phyloP scores from a whole-genome alignment of 2,888 invertebrate genomes.

The Ochropacha duplaris region DNA sequence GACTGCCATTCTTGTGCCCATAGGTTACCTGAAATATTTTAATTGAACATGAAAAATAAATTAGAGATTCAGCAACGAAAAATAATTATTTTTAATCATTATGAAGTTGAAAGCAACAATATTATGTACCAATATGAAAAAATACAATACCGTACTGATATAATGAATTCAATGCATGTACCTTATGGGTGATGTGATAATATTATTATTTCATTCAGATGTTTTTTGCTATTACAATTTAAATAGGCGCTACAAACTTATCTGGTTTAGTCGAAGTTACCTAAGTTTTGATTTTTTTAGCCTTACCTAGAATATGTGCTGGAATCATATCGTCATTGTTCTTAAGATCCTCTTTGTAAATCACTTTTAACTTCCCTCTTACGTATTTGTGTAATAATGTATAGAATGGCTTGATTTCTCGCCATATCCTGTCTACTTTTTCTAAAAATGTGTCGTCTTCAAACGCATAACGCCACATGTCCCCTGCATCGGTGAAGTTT shows the following conservation, averaged over 20 bases:
- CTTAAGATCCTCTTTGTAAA: slow-evolving; percentile 74
- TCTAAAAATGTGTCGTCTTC: slow-evolving; percentile 66
- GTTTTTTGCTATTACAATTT: slow-evolving; percentile 3
- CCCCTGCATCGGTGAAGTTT: slow-evolving; percentile 72
- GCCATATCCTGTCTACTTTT: slow-evolving; percentile 79
- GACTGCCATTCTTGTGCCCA: slow-evolving; percentile 86
- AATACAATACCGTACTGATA: too few relatives aligned
- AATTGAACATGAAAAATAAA: too few relatives aligned
- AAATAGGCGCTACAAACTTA: slow-evolving; percentile 14
- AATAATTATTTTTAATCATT: too few relatives aligned
- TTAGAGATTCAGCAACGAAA: too few relatives aligned
- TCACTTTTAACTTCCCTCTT: slow-evolving; percentile 74
- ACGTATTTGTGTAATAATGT: slow-evolving; percentile 85
- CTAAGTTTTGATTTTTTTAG: background rate
- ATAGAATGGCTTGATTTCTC: slow-evolving; percentile 85
- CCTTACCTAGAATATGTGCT: slow-evolving; percentile 86
- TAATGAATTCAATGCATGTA: background rate
- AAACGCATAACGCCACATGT: slow-evolving; percentile 74
- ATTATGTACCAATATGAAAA: too few relatives aligned
- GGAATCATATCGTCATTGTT: slow-evolving; percentile 83
- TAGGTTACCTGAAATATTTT: slow-evolving; percentile 80
- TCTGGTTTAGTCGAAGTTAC: background rate
- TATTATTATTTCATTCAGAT: too few relatives aligned
- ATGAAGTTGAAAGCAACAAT: too few relatives aligned
- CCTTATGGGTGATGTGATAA: too few relatives aligned